Base-by-base conservation (phyloP, 2,888 invertebrate species). In the Oligia fasciuncula region DNA sequence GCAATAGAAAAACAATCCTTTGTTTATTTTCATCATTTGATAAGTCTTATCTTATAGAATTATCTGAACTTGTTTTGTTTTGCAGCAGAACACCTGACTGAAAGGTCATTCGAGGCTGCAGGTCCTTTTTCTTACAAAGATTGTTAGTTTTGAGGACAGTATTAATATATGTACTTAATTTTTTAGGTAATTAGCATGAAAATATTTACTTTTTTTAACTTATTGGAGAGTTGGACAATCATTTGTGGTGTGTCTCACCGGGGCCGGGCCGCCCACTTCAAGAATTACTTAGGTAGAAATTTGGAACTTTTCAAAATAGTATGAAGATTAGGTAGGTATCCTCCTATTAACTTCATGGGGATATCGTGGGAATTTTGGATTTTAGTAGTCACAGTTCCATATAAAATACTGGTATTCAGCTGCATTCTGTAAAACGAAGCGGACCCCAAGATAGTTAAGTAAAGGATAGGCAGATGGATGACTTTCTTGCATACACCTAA, bases 11-110 rank as follows among this genome's bases (percentile, higher is more conserved):
- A 71, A 80, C 51, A 73, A 71, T 80, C 70, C 86, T 80, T 87
- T 89, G 89, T 88, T 85, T 88, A 79, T 88, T 80, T 81, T 87
- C 68, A 54, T 85, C 83, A 83, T 84, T 85, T 76, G 75, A 75
- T 83, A 83, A 83, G 77, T 79, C 79, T 88, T 88, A 88, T 89
- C 87, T 85, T 60, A 57, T 72, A 76, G 82, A 77, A 83, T 74
- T 78, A 88, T 88, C 84, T 73, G 71, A 75, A 79, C 35, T 73
- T 86, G 75, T 82, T 73, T 85, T 88, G 73, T 85, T 83, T 78
- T 79, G 72, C 68, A 74, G 71, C 78, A 68, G 43, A 63, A 76
- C 62, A 85, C 65, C 66, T 72, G 72, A 73, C 46, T 76, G 67
- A 51, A 73, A 86, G 88, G 81, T 85, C 80, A 83, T 40, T 51